Conservation (phyloP, 1,140 invertebrate species). For the Ceratitis capitata region DNA sequence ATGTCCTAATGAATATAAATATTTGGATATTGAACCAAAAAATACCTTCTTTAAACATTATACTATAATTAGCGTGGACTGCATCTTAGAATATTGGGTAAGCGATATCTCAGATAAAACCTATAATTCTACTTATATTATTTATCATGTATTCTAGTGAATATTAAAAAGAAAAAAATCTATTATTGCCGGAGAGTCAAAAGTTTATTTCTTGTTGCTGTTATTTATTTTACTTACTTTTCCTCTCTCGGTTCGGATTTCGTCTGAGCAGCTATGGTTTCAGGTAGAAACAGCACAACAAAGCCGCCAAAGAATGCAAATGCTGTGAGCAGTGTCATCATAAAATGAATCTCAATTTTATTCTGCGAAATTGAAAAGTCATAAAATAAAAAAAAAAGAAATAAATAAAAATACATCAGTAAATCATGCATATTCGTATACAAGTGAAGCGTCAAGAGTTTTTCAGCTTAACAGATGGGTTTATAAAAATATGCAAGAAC, state of each 20-base stretch:
- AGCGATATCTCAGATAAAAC: no score
- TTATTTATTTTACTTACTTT: slow-evolving; percentile 45
- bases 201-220: no score
- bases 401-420: no score
- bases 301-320: slow-evolving; percentile 66
- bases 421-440: not conserved
- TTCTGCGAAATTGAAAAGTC: slow-evolving; percentile 53
- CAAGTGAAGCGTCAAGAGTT: not conserved
- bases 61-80: no score
- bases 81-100: no score
- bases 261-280: slow-evolving; percentile 53
- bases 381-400: slow-evolving; percentile 7
- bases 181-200: not conserved
- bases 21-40: no score
- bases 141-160: no score
- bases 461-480: not conserved
- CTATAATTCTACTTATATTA: no score
- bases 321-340: slow-evolving; percentile 65
- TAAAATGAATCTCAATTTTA: slow-evolving; percentile 62
- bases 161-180: not conserved
- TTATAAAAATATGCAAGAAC: not conserved
- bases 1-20: no score
- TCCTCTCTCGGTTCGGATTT: slow-evolving; percentile 39
- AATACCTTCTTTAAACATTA: no score
- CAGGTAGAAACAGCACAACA: slow-evolving; percentile 63